phyloP scores from a whole-genome alignment of 2,797 vertebrate species.

The Scarus forsteni region DNA sequence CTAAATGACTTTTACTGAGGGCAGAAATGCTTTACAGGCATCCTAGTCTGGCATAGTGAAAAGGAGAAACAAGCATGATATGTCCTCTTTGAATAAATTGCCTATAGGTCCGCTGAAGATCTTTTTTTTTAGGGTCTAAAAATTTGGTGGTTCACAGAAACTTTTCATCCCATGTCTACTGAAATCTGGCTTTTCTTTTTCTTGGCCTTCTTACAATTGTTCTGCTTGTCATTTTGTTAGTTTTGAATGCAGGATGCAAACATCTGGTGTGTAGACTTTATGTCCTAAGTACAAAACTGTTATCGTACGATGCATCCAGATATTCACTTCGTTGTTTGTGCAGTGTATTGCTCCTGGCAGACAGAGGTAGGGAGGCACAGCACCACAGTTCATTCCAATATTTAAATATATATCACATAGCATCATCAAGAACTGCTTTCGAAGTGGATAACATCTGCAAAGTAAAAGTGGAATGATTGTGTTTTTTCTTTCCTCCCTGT shows the following conservation, averaged over 20 bases:
- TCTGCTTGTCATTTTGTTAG: slow-evolving; percentile 6
- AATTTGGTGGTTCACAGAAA: neutral
- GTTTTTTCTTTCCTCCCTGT: slow-evolving; percentile 36
- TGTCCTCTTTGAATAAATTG: too few relatives aligned
- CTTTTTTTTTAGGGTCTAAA: too few relatives aligned
- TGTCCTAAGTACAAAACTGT: slow-evolving; percentile 18
- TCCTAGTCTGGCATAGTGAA: too few relatives aligned
- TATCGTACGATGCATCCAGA: neutral
- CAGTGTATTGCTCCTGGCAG: slow-evolving; percentile 22
- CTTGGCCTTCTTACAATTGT: neutral
- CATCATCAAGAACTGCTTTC: slow-evolving; percentile 23
- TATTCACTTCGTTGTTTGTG: slow-evolving; percentile 3
- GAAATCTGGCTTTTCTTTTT: neutral
- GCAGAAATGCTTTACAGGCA: too few relatives aligned
- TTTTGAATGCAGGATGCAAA: slow-evolving; percentile 3
- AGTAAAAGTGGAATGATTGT: slow-evolving; percentile 50
- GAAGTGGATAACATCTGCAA: slow-evolving; percentile 58
- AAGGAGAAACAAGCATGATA: too few relatives aligned
- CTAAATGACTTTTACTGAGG: too few relatives aligned
- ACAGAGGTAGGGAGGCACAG: slow-evolving; percentile 9
- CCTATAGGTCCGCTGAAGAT: too few relatives aligned
- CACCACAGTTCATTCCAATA: slow-evolving; percentile 22
- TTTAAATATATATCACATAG: slow-evolving; percentile 31
- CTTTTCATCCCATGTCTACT: neutral
- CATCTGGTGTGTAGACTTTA: slow-evolving; percentile 2